Percentiles rank a stretch among this genome's conserved stretches.
Conservation (phyloP, 2,888 invertebrate genomes). For the Xylota segnis region DNA sequence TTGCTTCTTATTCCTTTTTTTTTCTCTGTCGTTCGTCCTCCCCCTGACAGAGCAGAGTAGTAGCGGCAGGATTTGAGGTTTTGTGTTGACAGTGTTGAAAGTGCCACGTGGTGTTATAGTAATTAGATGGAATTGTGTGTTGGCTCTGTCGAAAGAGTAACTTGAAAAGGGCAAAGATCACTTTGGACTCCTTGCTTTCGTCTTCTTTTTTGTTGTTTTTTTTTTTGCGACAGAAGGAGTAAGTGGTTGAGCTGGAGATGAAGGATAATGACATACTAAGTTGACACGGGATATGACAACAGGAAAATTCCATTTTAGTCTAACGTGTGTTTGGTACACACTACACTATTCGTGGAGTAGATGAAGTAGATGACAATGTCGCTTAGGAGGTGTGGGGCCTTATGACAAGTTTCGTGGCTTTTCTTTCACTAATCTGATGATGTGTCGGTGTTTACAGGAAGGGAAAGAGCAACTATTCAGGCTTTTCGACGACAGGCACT, state of each 20-base stretch:
- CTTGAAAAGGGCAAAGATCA: constrained; percentile 19
- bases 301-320: constrained; percentile 27
- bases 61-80: not conserved
- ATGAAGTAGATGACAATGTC: not conserved
- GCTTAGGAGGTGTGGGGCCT: not conserved
- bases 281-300: constrained; percentile 48
- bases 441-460: no score
- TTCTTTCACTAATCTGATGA: no score
- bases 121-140: constrained; percentile 40
- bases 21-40: not conserved
- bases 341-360: not conserved
- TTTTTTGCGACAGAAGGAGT: not conserved
- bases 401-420: no score
- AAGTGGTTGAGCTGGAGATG: not conserved
- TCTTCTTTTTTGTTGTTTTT: not conserved
- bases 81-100: constrained; percentile 32
- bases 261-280: constrained; percentile 42
- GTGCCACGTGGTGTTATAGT: constrained; percentile 53
- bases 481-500: no score
- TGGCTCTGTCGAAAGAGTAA: not conserved
- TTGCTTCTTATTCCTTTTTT: not conserved
- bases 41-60: not conserved
- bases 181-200: not conserved
- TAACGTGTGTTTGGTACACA: not conserved
- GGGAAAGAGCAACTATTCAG: no score